Evolutionary conservation across 2,797 vertebrate species (phyloP).

Genomic region (Anabacerthia variegaticeps): DNA sequence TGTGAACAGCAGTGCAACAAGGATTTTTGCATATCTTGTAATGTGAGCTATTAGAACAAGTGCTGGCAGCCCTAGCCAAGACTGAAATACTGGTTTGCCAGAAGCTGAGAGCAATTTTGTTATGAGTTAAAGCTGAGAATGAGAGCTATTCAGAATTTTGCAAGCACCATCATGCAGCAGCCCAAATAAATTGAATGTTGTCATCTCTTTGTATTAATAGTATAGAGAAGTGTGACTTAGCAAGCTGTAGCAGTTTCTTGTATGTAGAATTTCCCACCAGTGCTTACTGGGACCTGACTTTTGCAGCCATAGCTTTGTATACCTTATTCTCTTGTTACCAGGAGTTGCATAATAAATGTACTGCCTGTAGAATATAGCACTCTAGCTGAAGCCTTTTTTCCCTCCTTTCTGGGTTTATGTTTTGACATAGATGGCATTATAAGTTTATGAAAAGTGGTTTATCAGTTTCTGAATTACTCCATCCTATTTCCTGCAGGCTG

Average conservation of each 20-base stretch:
- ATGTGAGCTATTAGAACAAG: background rate
- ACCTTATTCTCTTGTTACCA: background rate
- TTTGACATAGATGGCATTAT: background rate
- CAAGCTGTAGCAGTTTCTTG: background rate
- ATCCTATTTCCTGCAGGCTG: slow-evolving; percentile 78
- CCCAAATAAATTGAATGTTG: background rate
- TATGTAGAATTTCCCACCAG: background rate
- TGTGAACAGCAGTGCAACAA: background rate
- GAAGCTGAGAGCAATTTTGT: background rate
- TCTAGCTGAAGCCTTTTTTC: background rate
- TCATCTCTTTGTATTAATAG: background rate
- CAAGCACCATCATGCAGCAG: background rate
- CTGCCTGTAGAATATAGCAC: background rate
- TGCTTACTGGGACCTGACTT: background rate
- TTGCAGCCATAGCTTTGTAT: background rate
- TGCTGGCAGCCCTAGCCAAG: background rate
- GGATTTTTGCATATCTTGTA: background rate
- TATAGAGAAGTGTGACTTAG: background rate
- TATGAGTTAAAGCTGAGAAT: background rate
- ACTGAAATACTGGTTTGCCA: background rate
- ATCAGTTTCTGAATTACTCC: background rate
- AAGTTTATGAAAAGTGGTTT: background rate
- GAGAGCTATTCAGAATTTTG: background rate
- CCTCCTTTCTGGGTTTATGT: background rate
- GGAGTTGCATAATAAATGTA: background rate